These are phyloP conservation scores for Holcopasites calliopsidis DNA, from an alignment of 1,140 invertebrate species.

Conservation along the genomic window DNA sequence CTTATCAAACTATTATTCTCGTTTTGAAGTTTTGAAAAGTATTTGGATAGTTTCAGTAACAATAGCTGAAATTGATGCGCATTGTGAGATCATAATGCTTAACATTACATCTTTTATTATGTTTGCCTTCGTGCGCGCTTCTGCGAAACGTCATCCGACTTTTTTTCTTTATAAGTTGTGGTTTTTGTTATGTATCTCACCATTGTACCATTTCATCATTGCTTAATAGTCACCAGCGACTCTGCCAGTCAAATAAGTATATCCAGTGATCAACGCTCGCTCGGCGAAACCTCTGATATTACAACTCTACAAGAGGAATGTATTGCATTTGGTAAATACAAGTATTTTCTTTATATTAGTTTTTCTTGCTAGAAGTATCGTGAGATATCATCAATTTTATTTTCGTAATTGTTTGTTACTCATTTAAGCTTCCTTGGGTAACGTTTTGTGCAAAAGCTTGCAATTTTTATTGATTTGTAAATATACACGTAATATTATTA, in stretches of 20 bases:
- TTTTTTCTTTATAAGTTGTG: constrained; percentile 72
- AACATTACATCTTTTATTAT: constrained; percentile 75
- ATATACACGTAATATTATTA: neutral
- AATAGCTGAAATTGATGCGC: constrained; percentile 24
- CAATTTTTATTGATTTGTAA: constrained; percentile 20
- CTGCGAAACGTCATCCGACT: constrained; percentile 63
- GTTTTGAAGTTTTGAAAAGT: constrained; percentile 30
- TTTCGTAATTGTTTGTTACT: constrained; percentile 52
- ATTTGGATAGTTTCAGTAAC: constrained; percentile 20
- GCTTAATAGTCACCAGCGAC: constrained; percentile 79
- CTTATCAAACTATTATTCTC: constrained; percentile 27
- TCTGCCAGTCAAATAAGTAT: constrained; percentile 80
- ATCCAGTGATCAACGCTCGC: constrained; percentile 78
- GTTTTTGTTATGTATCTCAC: constrained; percentile 71
- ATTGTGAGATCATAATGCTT: constrained; percentile 52
- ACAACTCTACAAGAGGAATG: constrained; percentile 78
- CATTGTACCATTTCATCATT: constrained; percentile 76
- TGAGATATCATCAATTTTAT: constrained; percentile 33
- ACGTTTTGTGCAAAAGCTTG: constrained; percentile 31
- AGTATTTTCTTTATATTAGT: constrained; percentile 54
- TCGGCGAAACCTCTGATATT: constrained; percentile 77
- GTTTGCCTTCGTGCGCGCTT: constrained; percentile 77
- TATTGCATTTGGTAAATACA: constrained; percentile 78
- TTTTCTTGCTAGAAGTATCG: constrained; percentile 41
- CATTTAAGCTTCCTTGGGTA: constrained; percentile 29